Evolutionary conservation across 2,888 invertebrate genomes (phyloP), one percentile per base, ranked within the genome.

Genomic region (Catocala nupta): DNA sequence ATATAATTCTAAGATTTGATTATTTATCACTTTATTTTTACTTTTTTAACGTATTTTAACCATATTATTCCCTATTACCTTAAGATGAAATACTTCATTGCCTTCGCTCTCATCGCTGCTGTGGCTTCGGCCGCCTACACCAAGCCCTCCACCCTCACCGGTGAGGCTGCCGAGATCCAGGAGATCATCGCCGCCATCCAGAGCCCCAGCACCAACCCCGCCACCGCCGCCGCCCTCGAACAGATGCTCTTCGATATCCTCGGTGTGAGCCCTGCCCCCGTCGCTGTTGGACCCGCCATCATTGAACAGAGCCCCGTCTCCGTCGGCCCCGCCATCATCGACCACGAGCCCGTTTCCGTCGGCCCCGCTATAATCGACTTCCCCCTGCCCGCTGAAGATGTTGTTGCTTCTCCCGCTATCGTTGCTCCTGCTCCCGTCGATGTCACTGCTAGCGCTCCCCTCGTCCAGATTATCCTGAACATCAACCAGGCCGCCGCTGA

Each of bases 51-150:
- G 6, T 39, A 39, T 39, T 8, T 9, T 39, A 9, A 39, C 36
- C 25, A 25, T 25, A 9, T 39, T 0, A 11, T 51, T 71, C 70
- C 4, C 78, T 83, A 80, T 71, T 70, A 47, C 74, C 75, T 62
- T 68, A 82, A 75, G 55, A 90, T 90, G 90, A 89, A 89, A 83
- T 86, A 80, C 85, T 74, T 90, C 70, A 49, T 86, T 45, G 84
- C 83, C 55, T 75, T 90, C 75, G 85, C 87, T 45, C 72, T 87
- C 48, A 78, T 88, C 77, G 88, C 80, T 69, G 77, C 86, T 70
- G 87, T 86, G 80, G 86, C 87, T 49, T 82, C 84, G 68, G 85
- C 85, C 67, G 74, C 73, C 52, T 58, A 65, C 63, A 12, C 79
- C 36, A 75, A 68, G 64, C 82, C 81, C 44, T 52, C 70, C 10